These are phyloP conservation scores for Minunthozetes semirufus DNA, from an alignment of 2,888 invertebrate species.

Conservation along the genomic window DNA sequence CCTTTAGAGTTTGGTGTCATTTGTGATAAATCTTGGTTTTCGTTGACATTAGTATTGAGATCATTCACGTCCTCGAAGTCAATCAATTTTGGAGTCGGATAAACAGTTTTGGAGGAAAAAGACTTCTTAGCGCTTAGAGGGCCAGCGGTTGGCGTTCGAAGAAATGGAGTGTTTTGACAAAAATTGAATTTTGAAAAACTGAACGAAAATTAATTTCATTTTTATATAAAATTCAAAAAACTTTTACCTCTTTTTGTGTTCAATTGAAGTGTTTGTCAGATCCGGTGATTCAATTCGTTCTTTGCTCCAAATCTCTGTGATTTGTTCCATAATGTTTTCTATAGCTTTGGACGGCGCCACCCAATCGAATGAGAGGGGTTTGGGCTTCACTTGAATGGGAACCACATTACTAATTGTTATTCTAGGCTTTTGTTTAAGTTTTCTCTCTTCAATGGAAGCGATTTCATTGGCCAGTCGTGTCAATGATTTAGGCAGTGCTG, in stretches of 20 bases:
- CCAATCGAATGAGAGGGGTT: conserved; percentile 11
- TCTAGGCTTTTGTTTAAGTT: background rate
- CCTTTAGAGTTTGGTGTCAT: background rate
- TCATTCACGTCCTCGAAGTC: background rate
- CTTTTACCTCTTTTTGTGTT: background rate
- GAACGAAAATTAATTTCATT: background rate
- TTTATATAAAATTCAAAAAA: background rate
- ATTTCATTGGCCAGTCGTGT: conserved; percentile 29
- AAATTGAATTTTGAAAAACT: background rate
- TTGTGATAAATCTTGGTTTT: background rate
- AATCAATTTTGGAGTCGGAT: conserved; percentile 7
- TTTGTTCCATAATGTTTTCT: conserved; percentile 29
- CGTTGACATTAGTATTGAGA: background rate
- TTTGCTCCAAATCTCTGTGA: background rate
- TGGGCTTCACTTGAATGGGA: conserved; percentile 27
- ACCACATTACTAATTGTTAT: background rate
- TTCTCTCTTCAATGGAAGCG: conserved; percentile 1
- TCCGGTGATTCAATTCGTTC: background rate
- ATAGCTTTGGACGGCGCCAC: conserved; percentile 18
- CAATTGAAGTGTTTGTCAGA: background rate
- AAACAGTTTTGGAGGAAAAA: background rate
- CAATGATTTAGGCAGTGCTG: conserved; percentile 18
- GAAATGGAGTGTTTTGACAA: conserved; percentile 4
- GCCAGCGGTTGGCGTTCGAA: background rate
- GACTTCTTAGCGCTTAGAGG: background rate